A percentile compares a stretch with the other conserved stretches of the same genome.
Evolutionary conservation across 1,140 invertebrate species (phyloP).

Genomic region (Ephestia elutella): DNA sequence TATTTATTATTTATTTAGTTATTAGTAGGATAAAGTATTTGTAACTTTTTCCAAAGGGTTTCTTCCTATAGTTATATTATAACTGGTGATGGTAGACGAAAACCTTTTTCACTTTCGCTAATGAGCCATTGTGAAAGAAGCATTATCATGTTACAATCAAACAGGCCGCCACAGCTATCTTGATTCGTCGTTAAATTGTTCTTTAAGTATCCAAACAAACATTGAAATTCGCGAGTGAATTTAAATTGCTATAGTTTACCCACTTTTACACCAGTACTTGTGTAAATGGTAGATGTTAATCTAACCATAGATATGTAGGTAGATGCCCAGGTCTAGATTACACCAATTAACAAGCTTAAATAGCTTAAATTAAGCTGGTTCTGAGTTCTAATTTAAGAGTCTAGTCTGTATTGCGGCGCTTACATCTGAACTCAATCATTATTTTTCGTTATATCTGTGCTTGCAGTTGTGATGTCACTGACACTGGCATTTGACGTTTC

Average conservation of each 20-base stretch:
- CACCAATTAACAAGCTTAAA: neutral
- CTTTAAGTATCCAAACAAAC: conserved; percentile 15
- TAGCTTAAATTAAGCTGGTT: too few relatives aligned
- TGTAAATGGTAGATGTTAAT: neutral
- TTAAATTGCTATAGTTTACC: neutral
- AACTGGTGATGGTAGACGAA: too few relatives aligned
- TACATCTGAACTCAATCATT: too few relatives aligned
- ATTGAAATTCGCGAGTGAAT: neutral
- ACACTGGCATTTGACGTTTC: too few relatives aligned
- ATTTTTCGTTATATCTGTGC: too few relatives aligned
- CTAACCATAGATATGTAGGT: neutral
- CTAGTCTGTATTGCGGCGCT: too few relatives aligned
- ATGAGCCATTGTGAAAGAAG: conserved; percentile 38
- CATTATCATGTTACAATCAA: conserved; percentile 34
- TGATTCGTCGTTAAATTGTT: conserved; percentile 9
- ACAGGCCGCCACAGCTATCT: conserved; percentile 19
- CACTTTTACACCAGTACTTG: neutral
- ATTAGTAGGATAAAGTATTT: too few relatives aligned
- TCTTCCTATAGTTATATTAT: too few relatives aligned
- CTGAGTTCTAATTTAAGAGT: too few relatives aligned
- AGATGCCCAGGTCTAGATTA: neutral
- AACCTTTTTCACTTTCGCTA: conserved; percentile 23
- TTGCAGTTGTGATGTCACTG: too few relatives aligned
- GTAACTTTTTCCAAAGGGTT: too few relatives aligned
- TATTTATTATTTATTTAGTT: too few relatives aligned